Base-by-base conservation (phyloP, 2,888 invertebrate genomes). In the Acleris literana region DNA sequence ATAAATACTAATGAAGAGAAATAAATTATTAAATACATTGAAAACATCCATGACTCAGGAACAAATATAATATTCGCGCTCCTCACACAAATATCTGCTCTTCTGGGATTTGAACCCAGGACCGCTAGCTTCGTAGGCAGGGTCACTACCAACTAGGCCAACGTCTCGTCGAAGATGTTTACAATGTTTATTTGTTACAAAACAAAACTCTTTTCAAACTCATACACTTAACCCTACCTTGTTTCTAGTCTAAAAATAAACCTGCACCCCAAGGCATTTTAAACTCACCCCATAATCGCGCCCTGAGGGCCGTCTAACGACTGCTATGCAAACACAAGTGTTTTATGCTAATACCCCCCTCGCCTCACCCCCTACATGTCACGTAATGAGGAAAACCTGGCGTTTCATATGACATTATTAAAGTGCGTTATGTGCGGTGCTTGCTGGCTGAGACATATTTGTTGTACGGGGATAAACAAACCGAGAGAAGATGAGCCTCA, bases 341-440 rank as follows among this genome's bases (percentile, higher is more conserved):
- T 44, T 56, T 54, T 55, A 55, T 55, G 55, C 17, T 39, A 55
- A 55, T 55, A 16, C 9, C 16, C 33, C 55, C 33, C 18, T 25
- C 52, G 20, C 52, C 5, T 7, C 18, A 18, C 20, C 52, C 22
- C 25, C 25, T 5, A 25, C 22, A 25, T 22, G 52, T 52, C 22
- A 52, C 52, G 52, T 16, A 22, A 25, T 20, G 22, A 25, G 20
- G 39, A 39, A 52, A 52, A 25, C 25, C 22, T 52, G 16, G 11
- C 49, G 18, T 52, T 25, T 52, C 20, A 29, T 52, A 20, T 52
- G 4, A 52, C 22, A 13, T 52, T 52, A 17, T 49, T 20, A 49
- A 1, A 49, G 13, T 20, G 20, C 20, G 49, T 17, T 17, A 17
- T 17, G 46, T 9, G 5, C n/a, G 46, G n/a, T 46, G 46, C n/a